phyloP scores from a whole-genome alignment of 2,888 invertebrate species.

The Orthosia incerta region DNA sequence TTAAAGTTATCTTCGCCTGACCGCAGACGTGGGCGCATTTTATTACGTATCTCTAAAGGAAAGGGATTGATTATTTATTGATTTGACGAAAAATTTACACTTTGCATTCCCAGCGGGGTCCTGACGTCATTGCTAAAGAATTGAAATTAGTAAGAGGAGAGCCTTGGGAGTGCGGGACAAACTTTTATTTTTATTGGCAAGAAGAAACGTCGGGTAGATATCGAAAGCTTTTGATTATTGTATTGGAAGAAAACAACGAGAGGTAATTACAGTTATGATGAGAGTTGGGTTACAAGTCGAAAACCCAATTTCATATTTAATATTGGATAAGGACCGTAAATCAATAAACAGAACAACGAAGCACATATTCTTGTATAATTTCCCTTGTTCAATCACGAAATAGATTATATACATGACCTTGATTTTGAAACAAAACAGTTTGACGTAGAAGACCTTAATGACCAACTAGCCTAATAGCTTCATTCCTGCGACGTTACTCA shows the following conservation, averaged over 20 bases:
- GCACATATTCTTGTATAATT: neutral
- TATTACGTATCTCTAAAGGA: slow-evolving; percentile 70
- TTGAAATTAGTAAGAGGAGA: slow-evolving; percentile 49
- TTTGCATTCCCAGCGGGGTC: slow-evolving; percentile 33
- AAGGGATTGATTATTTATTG: slow-evolving; percentile 71
- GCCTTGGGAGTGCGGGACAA: slow-evolving; percentile 24
- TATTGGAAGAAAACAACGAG: slow-evolving; percentile 11
- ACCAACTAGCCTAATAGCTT: neutral
- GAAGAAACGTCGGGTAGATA: slow-evolving; percentile 1
- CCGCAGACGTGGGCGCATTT: slow-evolving; percentile 73
- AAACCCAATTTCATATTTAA: neutral
- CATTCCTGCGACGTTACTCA: neutral
- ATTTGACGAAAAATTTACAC: slow-evolving; percentile 61
- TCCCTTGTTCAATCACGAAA: neutral
- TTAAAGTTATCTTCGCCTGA: slow-evolving; percentile 71
- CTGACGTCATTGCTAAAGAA: slow-evolving; percentile 68
- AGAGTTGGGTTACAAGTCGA: slow-evolving; percentile 4
- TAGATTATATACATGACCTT: neutral
- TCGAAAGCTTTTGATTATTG: slow-evolving; percentile 23
- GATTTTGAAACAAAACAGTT: neutral
- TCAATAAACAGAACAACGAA: neutral
- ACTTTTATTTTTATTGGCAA: slow-evolving; percentile 44
- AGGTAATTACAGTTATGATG: slow-evolving; percentile 15
- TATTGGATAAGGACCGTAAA: neutral
- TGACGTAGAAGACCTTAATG: neutral